Evolutionary conservation across 2,113 vertebrate species (phyloP).

Genomic region (Podilymbus podiceps): DNA sequence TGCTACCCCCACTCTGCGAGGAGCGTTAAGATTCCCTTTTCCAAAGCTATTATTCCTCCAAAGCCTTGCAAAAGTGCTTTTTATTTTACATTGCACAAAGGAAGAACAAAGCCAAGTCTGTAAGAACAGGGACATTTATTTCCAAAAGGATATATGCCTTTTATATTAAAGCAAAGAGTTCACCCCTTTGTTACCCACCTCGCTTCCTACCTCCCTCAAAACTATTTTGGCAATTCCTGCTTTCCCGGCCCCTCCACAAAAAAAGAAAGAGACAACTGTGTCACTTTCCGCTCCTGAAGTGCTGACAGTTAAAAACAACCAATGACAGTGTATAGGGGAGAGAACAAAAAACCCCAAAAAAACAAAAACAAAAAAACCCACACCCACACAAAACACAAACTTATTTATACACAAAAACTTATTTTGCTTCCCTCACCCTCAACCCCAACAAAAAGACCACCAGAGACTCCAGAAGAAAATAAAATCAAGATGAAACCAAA

Average conservation of each 20-base stretch:
- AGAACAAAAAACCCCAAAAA: neutral
- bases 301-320: neutral
- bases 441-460: neutral
- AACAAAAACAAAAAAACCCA: too few species aligned
- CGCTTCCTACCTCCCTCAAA: fast-evolving
- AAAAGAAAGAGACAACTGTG: neutral
- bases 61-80: neutral
- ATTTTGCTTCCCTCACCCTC: neutral
- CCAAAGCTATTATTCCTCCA: neutral
- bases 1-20: neutral
- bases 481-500: neutral
- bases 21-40: neutral
- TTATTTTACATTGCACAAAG: neutral
- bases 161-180: neutral
- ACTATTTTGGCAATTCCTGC: neutral
- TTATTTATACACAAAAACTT: neutral
- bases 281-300: neutral
- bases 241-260: neutral
- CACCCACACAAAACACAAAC: too few species aligned
- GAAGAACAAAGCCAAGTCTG: neutral
- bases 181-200: neutral
- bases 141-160: neutral
- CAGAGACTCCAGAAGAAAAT: neutral
- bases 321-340: neutral
- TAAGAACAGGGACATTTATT: neutral